Evolutionary conservation across 23 tunicate genomes (phyloP).

Genomic region (Ciona savignyi): DNA sequence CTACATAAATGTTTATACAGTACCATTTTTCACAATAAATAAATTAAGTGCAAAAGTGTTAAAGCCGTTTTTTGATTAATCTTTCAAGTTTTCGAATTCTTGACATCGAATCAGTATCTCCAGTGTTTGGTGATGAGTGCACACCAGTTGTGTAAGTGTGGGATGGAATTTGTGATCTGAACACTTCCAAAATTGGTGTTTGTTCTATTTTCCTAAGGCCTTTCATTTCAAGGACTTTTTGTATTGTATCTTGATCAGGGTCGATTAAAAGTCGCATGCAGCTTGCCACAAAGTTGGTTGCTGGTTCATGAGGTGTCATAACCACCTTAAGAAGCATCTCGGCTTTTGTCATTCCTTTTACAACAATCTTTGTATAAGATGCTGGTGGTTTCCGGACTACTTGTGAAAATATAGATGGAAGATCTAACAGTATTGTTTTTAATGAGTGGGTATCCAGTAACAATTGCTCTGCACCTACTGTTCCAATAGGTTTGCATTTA

Average conservation of each 20-base stretch:
- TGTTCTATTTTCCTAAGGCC: constrained; percentile 76
- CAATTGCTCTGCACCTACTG: constrained; percentile 91
- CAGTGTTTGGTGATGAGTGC: neutral
- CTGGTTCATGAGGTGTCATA: constrained; percentile 85
- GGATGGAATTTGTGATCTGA: constrained; percentile 60
- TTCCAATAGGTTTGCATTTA: constrained; percentile 92
- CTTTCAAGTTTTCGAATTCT: constrained; percentile 82
- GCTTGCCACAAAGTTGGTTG: constrained; percentile 53
- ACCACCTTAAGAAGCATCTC: constrained; percentile 88
- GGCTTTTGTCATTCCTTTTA: constrained; percentile 86
- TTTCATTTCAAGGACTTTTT: constrained; percentile 93
- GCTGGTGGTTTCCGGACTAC: constrained; percentile 76
- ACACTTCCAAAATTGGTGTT: constrained; percentile 56
- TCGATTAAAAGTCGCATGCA: constrained; percentile 59
- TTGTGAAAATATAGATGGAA: constrained; percentile 88
- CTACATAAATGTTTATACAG: no score
- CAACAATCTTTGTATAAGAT: constrained; percentile 80
- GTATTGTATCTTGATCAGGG: constrained; percentile 69
- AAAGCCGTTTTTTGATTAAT: constrained; percentile 73
- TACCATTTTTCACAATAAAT: no score
- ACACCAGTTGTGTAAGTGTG: constrained; percentile 18
- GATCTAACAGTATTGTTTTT: constrained; percentile 66
- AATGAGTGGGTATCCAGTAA: constrained; percentile 84
- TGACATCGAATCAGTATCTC: constrained; percentile 43
- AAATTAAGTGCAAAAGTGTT: no score